These are phyloP conservation scores for Mus musculus DNA, from an alignment of 2,113 vertebrate species.

Conservation along the genomic window GRCm39 chr17:75035501-75036000, in stretches of 20 bases:
- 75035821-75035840: background rate
- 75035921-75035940: background rate
- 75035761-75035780: background rate
- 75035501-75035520: background rate
- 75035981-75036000: background rate
- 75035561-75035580: background rate
- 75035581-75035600: background rate
- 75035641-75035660: background rate
- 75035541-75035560: background rate
- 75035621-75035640: background rate
- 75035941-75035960: background rate
- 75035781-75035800: background rate
- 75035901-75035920: background rate
- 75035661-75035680: background rate
- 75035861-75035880: background rate
- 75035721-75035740: background rate
- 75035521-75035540: background rate
- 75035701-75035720: background rate
- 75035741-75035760: background rate
- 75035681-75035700: background rate
- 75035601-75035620: background rate
- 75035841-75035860: background rate
- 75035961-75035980: background rate
- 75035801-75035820: background rate
- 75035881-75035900: background rate